Evolutionary conservation across 2,113 vertebrate species (phyloP).

Genomic region (Oxyura jamaicensis): DNA sequence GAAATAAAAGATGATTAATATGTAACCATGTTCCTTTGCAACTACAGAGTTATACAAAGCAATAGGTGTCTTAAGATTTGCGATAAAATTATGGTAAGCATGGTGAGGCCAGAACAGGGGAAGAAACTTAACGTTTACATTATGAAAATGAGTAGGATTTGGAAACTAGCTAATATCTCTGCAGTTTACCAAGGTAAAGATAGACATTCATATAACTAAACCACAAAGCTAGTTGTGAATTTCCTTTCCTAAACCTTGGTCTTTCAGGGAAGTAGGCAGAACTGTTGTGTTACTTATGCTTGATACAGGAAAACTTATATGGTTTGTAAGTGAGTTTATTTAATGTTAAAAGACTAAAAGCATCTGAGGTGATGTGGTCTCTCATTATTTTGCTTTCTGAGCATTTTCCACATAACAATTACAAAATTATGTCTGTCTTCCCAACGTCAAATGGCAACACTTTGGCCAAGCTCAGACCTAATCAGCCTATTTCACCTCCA

Average conservation of each 20-base stretch:
- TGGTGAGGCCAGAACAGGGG: neutral
- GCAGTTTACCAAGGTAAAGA: neutral
- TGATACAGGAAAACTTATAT: neutral
- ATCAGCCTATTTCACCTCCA: neutral
- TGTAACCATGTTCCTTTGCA: neutral
- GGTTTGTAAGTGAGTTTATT: neutral
- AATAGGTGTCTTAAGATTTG: neutral
- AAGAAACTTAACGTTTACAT: neutral
- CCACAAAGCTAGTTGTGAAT: neutral
- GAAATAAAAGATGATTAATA: neutral
- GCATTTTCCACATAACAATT: neutral
- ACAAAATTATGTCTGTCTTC: neutral
- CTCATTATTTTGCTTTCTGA: neutral
- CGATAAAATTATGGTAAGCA: neutral
- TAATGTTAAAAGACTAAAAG: neutral
- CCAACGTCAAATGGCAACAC: neutral
- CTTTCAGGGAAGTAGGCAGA: neutral
- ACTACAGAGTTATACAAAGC: neutral
- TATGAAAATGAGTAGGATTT: neutral
- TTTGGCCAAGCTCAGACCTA: neutral
- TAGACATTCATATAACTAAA: neutral
- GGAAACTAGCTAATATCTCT: neutral
- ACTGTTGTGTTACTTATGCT: accelerated
- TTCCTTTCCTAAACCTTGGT: neutral
- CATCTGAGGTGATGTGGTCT: neutral